Conservation (phyloP, 30 jellyfish, hydroid and myxozoan species). For the Catostylus mosaicus region DNA sequence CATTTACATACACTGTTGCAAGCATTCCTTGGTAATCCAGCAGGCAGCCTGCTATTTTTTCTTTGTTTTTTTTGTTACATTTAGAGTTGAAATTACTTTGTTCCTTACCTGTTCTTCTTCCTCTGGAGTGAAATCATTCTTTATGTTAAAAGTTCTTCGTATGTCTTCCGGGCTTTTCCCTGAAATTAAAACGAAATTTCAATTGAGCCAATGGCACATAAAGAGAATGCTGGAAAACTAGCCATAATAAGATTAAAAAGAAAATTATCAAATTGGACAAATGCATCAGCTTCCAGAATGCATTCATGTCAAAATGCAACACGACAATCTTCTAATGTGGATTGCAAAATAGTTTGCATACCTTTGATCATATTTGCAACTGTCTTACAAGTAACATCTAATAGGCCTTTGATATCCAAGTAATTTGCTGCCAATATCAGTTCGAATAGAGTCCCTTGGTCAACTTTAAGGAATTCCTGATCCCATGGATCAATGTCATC, state of each 20-base stretch:
- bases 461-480: slow-evolving; percentile 96
- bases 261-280: too few relatives aligned
- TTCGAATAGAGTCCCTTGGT: slow-evolving; percentile 96
- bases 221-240: too few relatives aligned
- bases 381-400: slow-evolving; percentile 96
- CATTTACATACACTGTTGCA: too few relatives aligned
- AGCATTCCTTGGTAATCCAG: too few relatives aligned
- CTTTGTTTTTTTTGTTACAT: too few relatives aligned
- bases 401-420: slow-evolving; percentile 92
- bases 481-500: slow-evolving; percentile 98
- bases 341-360: too few relatives aligned
- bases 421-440: slow-evolving; percentile 98
- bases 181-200: slow-evolving; percentile 10
- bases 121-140: slow-evolving; percentile 99
- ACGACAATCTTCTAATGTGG: too few relatives aligned
- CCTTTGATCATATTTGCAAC: slow-evolving; percentile 99
- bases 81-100: too few relatives aligned
- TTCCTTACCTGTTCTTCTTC: slow-evolving; percentile 97
- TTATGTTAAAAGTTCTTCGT: slow-evolving; percentile 93
- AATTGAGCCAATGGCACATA: background rate
- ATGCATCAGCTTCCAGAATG: too few relatives aligned
- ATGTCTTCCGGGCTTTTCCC: slow-evolving; percentile 99
- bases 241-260: too few relatives aligned
- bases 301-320: too few relatives aligned
- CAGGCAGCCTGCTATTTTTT: too few relatives aligned